These are phyloP conservation scores for Hafferia zeledoni DNA, from an alignment of 2,797 vertebrate species.

Conservation along the genomic window DNA sequence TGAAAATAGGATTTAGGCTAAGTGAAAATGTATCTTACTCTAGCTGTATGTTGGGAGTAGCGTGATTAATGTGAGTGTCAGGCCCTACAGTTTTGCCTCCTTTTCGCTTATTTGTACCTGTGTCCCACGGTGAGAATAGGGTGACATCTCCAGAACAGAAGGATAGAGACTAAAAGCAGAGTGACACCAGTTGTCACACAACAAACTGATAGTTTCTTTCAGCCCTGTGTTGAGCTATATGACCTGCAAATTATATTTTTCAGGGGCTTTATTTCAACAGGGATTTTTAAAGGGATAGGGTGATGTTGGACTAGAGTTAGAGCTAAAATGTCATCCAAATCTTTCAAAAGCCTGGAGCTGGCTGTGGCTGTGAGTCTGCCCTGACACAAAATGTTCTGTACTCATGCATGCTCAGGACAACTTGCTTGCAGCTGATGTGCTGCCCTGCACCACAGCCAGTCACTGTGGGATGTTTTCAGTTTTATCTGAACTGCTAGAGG, in stretches of 20 bases:
- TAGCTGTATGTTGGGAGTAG: background rate
- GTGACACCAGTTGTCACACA: background rate
- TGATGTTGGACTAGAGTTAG: background rate
- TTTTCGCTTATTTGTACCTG: background rate
- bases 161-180: background rate
- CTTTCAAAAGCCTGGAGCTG: background rate
- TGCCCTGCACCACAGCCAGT: background rate
- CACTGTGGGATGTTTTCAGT: background rate
- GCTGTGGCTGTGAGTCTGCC: background rate
- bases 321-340: background rate
- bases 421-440: rapidly evolving
- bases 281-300: background rate
- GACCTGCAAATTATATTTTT: background rate
- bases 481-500: background rate
- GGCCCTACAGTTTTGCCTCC: background rate
- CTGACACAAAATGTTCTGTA: background rate
- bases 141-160: background rate
- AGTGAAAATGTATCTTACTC: background rate
- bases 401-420: background rate
- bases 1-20: constrained; percentile 5
- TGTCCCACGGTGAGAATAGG: background rate
- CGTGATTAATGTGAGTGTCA: background rate
- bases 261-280: background rate
- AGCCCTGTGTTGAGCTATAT: background rate
- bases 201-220: background rate